Evolutionary conservation across 2,113 vertebrate species (phyloP).

Genomic region (Numida meleagris): DNA sequence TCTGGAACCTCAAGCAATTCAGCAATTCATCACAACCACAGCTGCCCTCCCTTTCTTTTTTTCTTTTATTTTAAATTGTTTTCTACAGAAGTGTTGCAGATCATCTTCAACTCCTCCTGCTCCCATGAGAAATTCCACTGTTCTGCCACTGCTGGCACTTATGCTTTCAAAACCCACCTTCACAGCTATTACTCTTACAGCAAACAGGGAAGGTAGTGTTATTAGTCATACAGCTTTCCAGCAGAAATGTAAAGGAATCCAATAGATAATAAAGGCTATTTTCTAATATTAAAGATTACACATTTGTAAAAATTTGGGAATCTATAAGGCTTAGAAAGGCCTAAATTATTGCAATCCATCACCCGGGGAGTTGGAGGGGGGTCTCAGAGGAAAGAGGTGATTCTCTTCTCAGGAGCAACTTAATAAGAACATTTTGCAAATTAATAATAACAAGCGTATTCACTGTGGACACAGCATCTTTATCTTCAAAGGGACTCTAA

Average conservation of each 20-base stretch:
- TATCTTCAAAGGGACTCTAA: slow-evolving; percentile 16
- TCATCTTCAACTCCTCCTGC: not conserved
- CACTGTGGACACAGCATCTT: not conserved
- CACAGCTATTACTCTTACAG: not conserved
- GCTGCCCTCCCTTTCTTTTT: not conserved
- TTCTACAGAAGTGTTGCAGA: not conserved
- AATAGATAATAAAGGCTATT: not conserved
- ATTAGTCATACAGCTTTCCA: not conserved
- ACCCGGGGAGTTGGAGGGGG: not conserved
- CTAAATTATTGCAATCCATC: not conserved
- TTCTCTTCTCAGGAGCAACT: not conserved
- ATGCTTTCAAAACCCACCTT: not conserved
- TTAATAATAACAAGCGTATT: not conserved
- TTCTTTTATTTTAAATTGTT: not conserved
- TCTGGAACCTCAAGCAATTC: not conserved
- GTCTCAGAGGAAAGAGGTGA: not conserved
- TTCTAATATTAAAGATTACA: not conserved
- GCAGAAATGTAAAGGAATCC: not conserved
- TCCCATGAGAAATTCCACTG: not conserved
- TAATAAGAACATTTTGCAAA: not conserved
- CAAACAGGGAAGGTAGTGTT: not conserved
- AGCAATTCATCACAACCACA: accelerated
- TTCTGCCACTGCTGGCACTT: not conserved
- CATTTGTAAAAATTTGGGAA: not conserved
- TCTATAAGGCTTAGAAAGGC: not conserved